A percentile compares a stretch with the other conserved stretches of the same genome.
phyloP scores from a whole-genome alignment of 2,113 vertebrate species.

The Polypterus bichir region DNA sequence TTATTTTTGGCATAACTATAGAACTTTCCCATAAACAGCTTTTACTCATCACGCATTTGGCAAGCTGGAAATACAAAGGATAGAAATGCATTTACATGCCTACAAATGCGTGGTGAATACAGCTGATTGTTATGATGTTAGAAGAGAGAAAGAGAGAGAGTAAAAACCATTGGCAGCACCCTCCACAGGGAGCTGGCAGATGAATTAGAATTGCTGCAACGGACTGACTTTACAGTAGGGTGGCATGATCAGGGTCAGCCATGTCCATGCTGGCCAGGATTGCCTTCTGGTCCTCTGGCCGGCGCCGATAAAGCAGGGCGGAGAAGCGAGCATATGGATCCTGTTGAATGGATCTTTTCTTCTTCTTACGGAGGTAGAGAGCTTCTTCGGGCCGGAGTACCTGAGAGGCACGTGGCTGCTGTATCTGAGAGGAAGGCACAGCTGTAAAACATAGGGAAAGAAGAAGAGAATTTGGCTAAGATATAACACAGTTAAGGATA shows the following conservation, averaged over 20 bases:
- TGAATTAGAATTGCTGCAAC: neutral
- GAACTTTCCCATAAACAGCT: conserved; percentile 19
- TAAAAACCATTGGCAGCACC: neutral
- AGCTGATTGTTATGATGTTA: too few relatives aligned
- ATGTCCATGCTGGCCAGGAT: conserved; percentile 84
- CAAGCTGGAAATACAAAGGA: too few relatives aligned
- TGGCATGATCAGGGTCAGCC: conserved; percentile 73
- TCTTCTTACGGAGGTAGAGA: conserved; percentile 79
- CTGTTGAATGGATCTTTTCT: conserved; percentile 70
- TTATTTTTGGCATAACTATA: conserved; percentile 41
- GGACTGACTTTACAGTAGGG: conserved; percentile 57
- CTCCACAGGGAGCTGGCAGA: neutral
- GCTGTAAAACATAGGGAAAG: conserved; percentile 42
- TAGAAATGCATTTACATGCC: too few relatives aligned
- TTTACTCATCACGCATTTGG: too few relatives aligned
- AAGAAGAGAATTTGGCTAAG: conserved; percentile 1
- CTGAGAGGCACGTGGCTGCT: conserved; percentile 87
- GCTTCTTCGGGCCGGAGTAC: conserved; percentile 73
- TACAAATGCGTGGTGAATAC: too few relatives aligned
- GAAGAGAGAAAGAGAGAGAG: too few relatives aligned
- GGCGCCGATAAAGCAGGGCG: conserved; percentile 69
- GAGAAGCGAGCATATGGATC: conserved; percentile 80
- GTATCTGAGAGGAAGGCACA: conserved; percentile 88
- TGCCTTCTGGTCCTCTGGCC: conserved; percentile 79
- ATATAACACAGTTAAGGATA: neutral